Base-by-base conservation (phyloP, 2,797 vertebrate species). In the Hoplostethus mediterraneus region DNA sequence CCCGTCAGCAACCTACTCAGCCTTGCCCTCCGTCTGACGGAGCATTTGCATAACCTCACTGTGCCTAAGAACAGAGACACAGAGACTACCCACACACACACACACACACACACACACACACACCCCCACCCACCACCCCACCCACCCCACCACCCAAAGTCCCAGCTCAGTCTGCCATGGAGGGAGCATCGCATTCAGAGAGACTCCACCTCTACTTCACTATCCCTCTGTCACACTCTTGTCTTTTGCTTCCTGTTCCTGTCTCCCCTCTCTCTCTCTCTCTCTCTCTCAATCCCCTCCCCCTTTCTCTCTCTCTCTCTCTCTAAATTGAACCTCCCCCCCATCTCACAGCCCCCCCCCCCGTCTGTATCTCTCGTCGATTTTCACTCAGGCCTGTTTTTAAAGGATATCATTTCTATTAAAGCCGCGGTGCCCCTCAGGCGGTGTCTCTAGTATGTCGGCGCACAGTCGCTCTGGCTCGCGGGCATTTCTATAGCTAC, bases 1-100 rank as follows among this genome's bases (percentile, higher is more conserved):
- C 91, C 94, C 93, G 94, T 95, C 95, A 95, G 93, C 93, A 93
- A 92, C 94, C 93, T 94, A 94, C 92, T 95, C 95, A 95, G 92
- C 94, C 95, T 95, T 95, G 94, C 87, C 93, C 92, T 92, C 86
- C 81, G 89, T 84, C 93, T 94, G 94, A 95, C 91, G 91, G 92
- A 93, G 91, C 89, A 95, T 95, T 95, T 95, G 93, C 95, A 95
- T 95, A 95, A 94, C 93, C 89, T 93, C 88, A 81, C 92, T 92
- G 87, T 85, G 90, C 88, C 90, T 90, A 92, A 92, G 89, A 93
- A 90, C 92, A 92, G 88, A 92, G 82, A 92, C 90, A 89, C 71
- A 40, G 84, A 90, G 84, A 80, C 88, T 74, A 68, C 79, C 84
- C 87, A 76, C 60, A 48, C 62, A 61, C 69, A n/a, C n/a, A n/a